Evolutionary conservation across 2,888 invertebrate species (phyloP), one percentile per base, ranked within the genome.

Genomic region (Galerucella nymphaeae): DNA sequence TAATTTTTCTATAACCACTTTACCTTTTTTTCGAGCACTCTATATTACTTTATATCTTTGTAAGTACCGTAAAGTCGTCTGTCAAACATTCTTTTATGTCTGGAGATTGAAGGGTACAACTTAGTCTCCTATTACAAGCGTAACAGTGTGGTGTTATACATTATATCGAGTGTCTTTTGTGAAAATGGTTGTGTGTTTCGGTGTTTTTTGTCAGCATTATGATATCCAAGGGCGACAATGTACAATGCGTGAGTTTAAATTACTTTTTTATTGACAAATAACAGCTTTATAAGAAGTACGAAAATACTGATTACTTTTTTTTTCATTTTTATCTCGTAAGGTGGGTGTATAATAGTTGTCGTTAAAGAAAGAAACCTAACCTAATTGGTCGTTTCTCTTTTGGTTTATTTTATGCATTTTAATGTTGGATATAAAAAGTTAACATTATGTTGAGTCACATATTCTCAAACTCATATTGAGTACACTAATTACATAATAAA

Each of bases 151-250:
- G 48, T 38, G 45, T 68, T 64, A n/a, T 62, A 48, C 58, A 62
- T 23, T 14, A 42, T 68, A 59, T 55, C 6, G 13, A 55, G 42
- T 38, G 42, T 38, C 10, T 59, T 41, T 18, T 38, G 23, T 30
- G n/a, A 75, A 66, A 55, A 78, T 78, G 79, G 75, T 78, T 14
- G 42, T 77, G 62, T 77, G 75, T 38, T 72, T 71, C 20, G 77
- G 77, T 50, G 38, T 75, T 70, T 75, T 73, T 57, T 78, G 79
- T 72, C 74, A 79, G 69, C 78, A 78, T 71, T 79, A 79, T 57
- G 66, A 77, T 55, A 68, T 75, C 14, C 42, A 65, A n/a, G 75
- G 74, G 20, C 67, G 72, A 20, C 74, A 70, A 41, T 75, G 55
- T 61, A 66, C 70, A 38, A 67, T 72, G 9, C 74, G 79, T 79